Base-by-base conservation (phyloP, 2,113 vertebrate genomes). In the Pterocles burchelli region DNA sequence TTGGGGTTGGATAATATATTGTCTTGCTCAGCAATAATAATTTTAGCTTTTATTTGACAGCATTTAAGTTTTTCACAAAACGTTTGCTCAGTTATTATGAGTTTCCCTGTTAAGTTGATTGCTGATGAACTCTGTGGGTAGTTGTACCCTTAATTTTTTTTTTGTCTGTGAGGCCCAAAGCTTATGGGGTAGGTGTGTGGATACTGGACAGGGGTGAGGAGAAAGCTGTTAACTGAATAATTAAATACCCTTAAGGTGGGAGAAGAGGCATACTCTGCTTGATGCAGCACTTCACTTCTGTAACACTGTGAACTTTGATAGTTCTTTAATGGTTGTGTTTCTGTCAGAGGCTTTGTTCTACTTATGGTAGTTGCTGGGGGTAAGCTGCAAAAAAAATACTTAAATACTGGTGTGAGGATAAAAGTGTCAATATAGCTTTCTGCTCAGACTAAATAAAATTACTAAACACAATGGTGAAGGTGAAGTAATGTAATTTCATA, bases 121-220 rank as follows among this genome's bases (percentile, higher is more conserved):
- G 54, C 51, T 84, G 24, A 11, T 54, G 7, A 65, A 19, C 17
- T 78, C 38, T 8, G 2, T 17, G 24, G 17, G 18, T 17, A 15
- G 14, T 11, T 78, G 20, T 62, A n/a, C 13, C 20, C 31, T 38
- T 54, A 28, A 13, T 54, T 49, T 45, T 21, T 22, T 24, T 67
- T 45, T 20, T 33, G 13, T 33, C 16, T 24, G 0, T 54, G 22
- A 33, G 7, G n/a, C 25, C 43, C 61, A 5, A 28, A 38, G 18
- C 26, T 5, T 38, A 0, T 34, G 26, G 12, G 12, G 13, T 55
- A 11, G 12, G 5, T 36, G 1, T 34, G 1, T 57, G 7, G 8
- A 19, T 66, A 3, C 33, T 41, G 67, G 15, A 10, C 7, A 6
- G 11, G 2, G 7, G 9, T 4, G 4, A 57, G 24, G 20, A 38